These are phyloP conservation scores for Nansenia antarctica DNA, from an alignment of 2,113 vertebrate genomes.

Conservation along the genomic window DNA sequence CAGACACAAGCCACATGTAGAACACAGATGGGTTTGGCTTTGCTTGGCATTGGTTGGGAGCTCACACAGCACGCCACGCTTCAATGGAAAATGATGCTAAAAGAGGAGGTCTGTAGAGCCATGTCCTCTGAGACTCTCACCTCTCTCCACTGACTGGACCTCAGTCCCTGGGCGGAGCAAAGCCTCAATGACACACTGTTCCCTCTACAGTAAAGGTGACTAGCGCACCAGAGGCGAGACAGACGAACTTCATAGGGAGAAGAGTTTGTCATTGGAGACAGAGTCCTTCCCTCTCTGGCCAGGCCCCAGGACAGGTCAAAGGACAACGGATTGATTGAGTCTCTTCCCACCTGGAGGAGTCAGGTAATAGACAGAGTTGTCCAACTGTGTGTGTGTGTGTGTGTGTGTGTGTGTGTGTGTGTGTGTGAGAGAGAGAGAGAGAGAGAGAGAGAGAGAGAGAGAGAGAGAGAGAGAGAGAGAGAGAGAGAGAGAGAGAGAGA, in stretches of 20 bases:
- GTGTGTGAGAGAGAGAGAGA: conserved; percentile 13
- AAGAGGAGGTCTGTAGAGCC: neutral
- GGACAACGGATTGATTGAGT: conserved; percentile 69
- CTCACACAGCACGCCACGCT: neutral
- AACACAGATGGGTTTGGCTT: conserved; percentile 46
- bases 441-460: conserved; percentile 18
- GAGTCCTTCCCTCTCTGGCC: conserved; percentile 34
- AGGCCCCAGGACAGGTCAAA: conserved; percentile 57
- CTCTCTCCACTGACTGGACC: too few species aligned
- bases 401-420: conserved; percentile 21
- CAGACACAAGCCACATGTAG: conserved; percentile 53
- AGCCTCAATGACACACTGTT: neutral
- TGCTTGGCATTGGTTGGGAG: conserved; percentile 47
- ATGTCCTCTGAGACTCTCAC: neutral
- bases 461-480: conserved; percentile 22
- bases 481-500: conserved; percentile 10
- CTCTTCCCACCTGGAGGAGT: conserved; percentile 66
- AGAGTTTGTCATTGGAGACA: neutral
- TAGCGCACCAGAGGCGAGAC: neutral
- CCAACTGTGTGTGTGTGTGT: conserved; percentile 23
- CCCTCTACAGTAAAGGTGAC: too few species aligned
- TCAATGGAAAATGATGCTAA: neutral
- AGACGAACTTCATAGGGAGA: neutral
- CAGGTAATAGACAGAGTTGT: conserved; percentile 61
- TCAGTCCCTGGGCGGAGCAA: too few species aligned